phyloP scores from a whole-genome alignment of 2,797 vertebrate genomes.

The Ambastaia sidthimunki region DNA sequence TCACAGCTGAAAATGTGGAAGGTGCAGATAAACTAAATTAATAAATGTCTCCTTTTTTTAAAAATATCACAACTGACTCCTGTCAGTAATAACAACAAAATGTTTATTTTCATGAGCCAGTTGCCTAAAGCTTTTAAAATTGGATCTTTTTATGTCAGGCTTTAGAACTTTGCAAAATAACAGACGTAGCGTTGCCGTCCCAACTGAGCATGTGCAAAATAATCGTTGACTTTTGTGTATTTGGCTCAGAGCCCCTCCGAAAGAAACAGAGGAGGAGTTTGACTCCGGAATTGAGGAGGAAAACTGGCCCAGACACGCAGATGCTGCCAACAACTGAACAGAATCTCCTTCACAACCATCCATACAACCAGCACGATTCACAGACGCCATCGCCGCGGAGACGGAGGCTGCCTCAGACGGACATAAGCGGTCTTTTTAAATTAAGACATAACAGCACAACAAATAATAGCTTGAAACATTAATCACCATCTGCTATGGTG shows the following conservation, averaged over 20 bases:
- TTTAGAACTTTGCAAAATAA: too few species aligned
- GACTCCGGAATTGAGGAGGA: constrained; percentile 95
- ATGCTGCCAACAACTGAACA: constrained; percentile 91
- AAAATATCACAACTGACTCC: too few species aligned
- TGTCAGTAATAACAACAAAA: too few species aligned
- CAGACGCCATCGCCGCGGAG: too few species aligned
- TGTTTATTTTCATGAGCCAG: too few species aligned
- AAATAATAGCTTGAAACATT: constrained; percentile 60
- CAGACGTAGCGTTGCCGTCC: neutral
- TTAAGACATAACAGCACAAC: constrained; percentile 51
- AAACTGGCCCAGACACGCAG: constrained; percentile 93
- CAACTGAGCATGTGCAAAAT: constrained; percentile 66
- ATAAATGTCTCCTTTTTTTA: too few species aligned
- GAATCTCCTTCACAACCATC: too few species aligned
- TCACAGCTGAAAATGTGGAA: too few species aligned
- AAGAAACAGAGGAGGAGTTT: constrained; percentile 92
- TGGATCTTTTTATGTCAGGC: too few species aligned
- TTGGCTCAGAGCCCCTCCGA: constrained; percentile 81
- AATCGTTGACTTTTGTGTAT: constrained; percentile 4
- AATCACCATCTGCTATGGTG: constrained; percentile 64
- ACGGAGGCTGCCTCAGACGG: neutral
- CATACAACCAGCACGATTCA: too few species aligned
- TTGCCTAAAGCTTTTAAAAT: too few species aligned
- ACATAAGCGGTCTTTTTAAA: constrained; percentile 9
- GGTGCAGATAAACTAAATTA: too few species aligned